These are phyloP conservation scores for Coenonympha arcania DNA, from an alignment of 2,888 invertebrate genomes.

Conservation along the genomic window DNA sequence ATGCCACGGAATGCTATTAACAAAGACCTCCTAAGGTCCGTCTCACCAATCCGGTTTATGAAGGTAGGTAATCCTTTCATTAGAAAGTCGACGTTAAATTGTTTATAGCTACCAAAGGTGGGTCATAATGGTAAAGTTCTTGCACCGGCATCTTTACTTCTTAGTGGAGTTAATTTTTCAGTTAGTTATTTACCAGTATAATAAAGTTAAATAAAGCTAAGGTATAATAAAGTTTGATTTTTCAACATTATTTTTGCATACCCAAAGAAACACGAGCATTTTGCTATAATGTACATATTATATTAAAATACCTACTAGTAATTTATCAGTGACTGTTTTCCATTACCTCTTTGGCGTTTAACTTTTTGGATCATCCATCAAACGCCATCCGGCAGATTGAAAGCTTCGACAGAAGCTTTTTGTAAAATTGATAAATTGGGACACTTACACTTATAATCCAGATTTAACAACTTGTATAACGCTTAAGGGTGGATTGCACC, in stretches of 20 bases:
- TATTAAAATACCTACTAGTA: neutral
- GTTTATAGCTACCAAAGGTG: neutral
- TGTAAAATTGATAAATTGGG: slow-evolving; percentile 16
- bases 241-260: no score
- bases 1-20: slow-evolving; percentile 10
- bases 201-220: no score
- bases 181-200: no score
- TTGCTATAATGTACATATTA: neutral
- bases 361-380: slow-evolving; percentile 15
- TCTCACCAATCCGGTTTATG: slow-evolving; percentile 25
- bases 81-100: slow-evolving; percentile 39
- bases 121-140: slow-evolving; percentile 9
- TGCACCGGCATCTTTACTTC: neutral
- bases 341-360: slow-evolving; percentile 1
- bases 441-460: slow-evolving; percentile 8
- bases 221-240: no score
- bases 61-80: slow-evolving; percentile 31
- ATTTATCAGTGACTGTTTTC: slow-evolving; percentile 11
- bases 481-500: neutral
- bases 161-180: no score
- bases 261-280: neutral
- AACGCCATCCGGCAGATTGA: slow-evolving; percentile 9
- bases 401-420: slow-evolving; percentile 14
- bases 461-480: neutral
- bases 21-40: slow-evolving; percentile 10